phyloP scores from a whole-genome alignment of 2,797 vertebrate genomes.

The Hirundo rustica region DNA sequence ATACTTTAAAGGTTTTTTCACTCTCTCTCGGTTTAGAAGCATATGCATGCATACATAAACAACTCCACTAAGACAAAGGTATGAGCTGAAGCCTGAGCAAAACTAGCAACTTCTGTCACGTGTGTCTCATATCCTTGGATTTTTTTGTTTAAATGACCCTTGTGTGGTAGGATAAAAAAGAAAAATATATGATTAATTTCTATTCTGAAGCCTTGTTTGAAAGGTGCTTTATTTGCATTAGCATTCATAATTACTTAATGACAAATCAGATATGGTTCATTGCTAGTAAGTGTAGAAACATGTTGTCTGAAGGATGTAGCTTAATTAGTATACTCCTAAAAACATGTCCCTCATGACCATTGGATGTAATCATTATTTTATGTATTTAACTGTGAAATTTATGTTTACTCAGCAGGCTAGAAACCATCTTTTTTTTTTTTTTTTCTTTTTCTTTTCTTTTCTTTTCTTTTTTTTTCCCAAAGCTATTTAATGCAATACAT shows the following conservation, averaged over 20 bases:
- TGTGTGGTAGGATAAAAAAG: slow-evolving; percentile 70
- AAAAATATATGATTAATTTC: slow-evolving; percentile 84
- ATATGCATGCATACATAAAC: neutral
- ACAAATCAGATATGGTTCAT: slow-evolving; percentile 98
- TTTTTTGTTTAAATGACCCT: slow-evolving; percentile 78
- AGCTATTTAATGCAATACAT: slow-evolving; percentile 58
- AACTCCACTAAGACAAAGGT: neutral
- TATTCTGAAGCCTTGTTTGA: slow-evolving; percentile 80
- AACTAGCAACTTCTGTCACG: neutral
- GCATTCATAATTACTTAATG: slow-evolving; percentile 98
- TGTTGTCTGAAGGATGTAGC: slow-evolving; percentile 88
- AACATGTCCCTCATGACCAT: slow-evolving; percentile 86
- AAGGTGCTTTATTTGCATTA: slow-evolving; percentile 96
- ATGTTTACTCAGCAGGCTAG: slow-evolving; percentile 76
- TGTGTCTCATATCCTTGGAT: neutral
- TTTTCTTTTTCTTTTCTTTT: neutral
- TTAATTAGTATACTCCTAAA: slow-evolving; percentile 92
- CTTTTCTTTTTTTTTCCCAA: slow-evolving; percentile 14
- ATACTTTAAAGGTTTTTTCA: neutral
- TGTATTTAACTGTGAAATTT: slow-evolving; percentile 89
- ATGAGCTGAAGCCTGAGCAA: neutral
- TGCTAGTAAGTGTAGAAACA: slow-evolving; percentile 89
- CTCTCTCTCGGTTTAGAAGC: neutral
- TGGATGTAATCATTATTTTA: slow-evolving; percentile 85
- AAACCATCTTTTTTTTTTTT: neutral